Evolutionary conservation across 2,888 invertebrate species (phyloP).

Genomic region (Dynastes grantii): DNA sequence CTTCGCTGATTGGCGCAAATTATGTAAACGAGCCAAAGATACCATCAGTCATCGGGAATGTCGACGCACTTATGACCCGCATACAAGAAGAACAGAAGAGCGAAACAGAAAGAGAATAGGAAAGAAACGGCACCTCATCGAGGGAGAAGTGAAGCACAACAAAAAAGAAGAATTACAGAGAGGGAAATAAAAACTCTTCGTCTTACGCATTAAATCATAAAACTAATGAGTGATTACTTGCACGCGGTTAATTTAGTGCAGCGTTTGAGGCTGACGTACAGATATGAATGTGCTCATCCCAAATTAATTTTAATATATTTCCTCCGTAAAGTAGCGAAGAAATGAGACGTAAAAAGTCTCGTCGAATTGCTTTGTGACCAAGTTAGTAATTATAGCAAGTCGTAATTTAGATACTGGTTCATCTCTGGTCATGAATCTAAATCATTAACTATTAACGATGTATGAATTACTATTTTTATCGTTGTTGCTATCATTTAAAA

Average conservation of each 20-base stretch:
- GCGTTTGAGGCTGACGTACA: slow-evolving; percentile 65
- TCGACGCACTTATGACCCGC: slow-evolving; percentile 57
- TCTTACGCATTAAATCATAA: slow-evolving; percentile 62
- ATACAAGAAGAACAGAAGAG: slow-evolving; percentile 50
- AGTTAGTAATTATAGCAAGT: no score
- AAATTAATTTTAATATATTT: slow-evolving; percentile 55
- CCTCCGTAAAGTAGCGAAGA: slow-evolving; percentile 44
- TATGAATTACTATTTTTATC: no score
- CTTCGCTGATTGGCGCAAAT: slow-evolving; percentile 69
- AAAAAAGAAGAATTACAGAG: slow-evolving; percentile 3
- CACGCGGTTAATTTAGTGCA: slow-evolving; percentile 63
- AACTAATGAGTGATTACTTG: slow-evolving; percentile 64
- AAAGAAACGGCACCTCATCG: slow-evolving; percentile 4
- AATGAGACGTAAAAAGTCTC: slow-evolving; percentile 19
- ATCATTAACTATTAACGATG: no score
- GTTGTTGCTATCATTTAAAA: no score
- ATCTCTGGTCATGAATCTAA: no score
- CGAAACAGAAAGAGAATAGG: slow-evolving; percentile 43
- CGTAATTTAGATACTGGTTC: no score
- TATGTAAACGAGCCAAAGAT: slow-evolving; percentile 65
- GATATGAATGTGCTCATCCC: slow-evolving; percentile 60
- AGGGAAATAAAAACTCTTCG: slow-evolving; percentile 12
- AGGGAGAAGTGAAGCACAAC: slow-evolving; percentile 5
- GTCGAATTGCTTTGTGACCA: background rate
- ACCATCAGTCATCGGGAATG: slow-evolving; percentile 59